phyloP scores from a whole-genome alignment of 2,113 vertebrate species.

The Paradisaea rubra region DNA sequence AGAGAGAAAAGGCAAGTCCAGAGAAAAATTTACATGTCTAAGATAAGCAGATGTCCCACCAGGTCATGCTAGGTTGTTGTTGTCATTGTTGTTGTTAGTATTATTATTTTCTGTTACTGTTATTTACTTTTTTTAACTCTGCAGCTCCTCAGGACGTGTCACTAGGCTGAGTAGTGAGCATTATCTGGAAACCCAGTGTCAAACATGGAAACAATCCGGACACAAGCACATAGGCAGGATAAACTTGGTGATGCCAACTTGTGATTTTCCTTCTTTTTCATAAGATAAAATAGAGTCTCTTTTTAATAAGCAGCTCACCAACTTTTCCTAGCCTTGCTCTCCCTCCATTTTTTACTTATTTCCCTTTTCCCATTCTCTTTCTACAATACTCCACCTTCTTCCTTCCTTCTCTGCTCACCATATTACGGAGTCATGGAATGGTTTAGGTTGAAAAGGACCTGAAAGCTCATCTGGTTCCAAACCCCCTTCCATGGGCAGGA shows the following conservation, averaged over 20 bases:
- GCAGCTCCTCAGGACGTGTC: neutral
- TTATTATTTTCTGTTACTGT: neutral
- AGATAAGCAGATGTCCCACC: neutral
- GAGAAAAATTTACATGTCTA: neutral
- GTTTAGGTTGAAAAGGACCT: neutral
- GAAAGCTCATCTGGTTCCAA: neutral
- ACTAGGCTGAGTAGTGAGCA: neutral
- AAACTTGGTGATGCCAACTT: neutral
- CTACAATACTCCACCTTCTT: neutral
- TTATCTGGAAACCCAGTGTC: neutral
- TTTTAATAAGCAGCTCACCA: neutral
- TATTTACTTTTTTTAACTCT: neutral
- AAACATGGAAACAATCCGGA: neutral
- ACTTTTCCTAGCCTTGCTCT: neutral
- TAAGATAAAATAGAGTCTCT: neutral
- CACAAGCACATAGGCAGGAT: neutral
- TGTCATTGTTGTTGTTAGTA: neutral
- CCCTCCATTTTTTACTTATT: neutral
- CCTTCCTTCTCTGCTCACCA: neutral
- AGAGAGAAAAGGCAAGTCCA: neutral
- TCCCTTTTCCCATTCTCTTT: neutral
- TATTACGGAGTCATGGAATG: neutral
- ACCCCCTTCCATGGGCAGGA: neutral
- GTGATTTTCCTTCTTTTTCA: neutral
- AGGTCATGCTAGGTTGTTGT: neutral